Conservation (phyloP, 1,140 invertebrate genomes). For the Pseudomyrmex sp. region DNA sequence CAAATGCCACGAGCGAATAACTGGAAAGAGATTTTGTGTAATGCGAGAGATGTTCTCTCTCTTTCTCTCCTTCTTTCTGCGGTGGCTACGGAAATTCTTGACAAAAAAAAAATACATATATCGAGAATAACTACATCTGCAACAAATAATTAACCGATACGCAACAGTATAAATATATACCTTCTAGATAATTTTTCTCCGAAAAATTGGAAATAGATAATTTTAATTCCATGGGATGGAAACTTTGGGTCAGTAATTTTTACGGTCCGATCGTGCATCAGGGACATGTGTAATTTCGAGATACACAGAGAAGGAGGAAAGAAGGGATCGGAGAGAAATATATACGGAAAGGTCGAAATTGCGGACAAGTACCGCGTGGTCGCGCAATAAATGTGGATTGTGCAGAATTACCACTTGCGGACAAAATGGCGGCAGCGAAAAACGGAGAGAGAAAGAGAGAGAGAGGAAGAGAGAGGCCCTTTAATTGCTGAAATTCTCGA, state of each 20-base stretch:
- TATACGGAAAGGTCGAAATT: conserved; percentile 40
- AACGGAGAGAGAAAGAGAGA: conserved; percentile 23
- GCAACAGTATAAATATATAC: no score
- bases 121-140: no score
- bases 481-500: conserved; percentile 72
- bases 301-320: not conserved
- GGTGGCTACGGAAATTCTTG: not conserved
- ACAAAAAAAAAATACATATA: no score
- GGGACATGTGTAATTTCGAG: conserved; percentile 35
- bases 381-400: conserved; percentile 68
- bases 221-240: conserved; percentile 34
- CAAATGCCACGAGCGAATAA: not conserved
- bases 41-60: conserved; percentile 4
- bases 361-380: conserved; percentile 30
- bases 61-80: not conserved
- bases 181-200: not conserved
- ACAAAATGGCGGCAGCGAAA: conserved; percentile 40
- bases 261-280: conserved; percentile 34
- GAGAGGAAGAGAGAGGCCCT: conserved; percentile 41
- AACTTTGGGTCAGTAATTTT: conserved; percentile 37
- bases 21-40: not conserved
- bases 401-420: conserved; percentile 59
- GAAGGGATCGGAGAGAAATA: conserved; percentile 2
- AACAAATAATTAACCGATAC: no score
- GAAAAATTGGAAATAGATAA: conserved; percentile 15